Percentiles rank a stretch among this genome's conserved stretches.
Conservation (phyloP, 2,797 vertebrate species). For the Phaenicophaeus curvirostris region DNA sequence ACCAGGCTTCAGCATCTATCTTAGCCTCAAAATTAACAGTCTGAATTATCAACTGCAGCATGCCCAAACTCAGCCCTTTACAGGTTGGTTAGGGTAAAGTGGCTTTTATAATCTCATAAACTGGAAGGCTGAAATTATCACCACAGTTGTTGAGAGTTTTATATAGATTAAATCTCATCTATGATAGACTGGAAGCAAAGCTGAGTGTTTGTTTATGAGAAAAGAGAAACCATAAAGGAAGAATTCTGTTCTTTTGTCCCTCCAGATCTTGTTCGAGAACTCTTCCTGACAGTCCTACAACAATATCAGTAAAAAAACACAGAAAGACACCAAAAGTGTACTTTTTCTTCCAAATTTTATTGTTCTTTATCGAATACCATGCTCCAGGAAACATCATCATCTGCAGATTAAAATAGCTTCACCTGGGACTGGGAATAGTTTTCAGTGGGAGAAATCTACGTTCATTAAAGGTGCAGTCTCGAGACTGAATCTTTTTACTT, state of each 20-base stretch:
- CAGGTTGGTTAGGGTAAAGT: slow-evolving; percentile 16
- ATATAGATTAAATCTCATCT: slow-evolving; percentile 38
- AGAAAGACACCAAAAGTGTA: background rate
- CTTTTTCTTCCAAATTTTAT: background rate
- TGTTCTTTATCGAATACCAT: background rate
- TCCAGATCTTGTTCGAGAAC: background rate
- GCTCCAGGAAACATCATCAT: background rate
- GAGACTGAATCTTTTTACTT: background rate
- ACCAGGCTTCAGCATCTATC: background rate
- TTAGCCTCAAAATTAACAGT: background rate
- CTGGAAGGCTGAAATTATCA: slow-evolving; percentile 43
- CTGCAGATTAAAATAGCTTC: background rate
- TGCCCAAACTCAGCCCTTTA: slow-evolving; percentile 2
- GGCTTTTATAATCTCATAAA: slow-evolving; percentile 50
- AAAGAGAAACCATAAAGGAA: slow-evolving; percentile 12
- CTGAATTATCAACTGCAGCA: slow-evolving; percentile 4
- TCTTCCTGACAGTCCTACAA: background rate
- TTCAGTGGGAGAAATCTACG: background rate
- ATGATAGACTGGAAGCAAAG: slow-evolving; percentile 7
- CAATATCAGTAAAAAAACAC: background rate
- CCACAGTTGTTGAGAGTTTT: slow-evolving; percentile 41
- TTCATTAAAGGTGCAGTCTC: accelerated
- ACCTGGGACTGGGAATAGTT: background rate
- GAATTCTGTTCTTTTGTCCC: background rate
- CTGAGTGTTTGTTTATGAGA: slow-evolving; percentile 40